Evolutionary conservation across 2,888 invertebrate species (phyloP).

Genomic region (Lithophane socia): DNA sequence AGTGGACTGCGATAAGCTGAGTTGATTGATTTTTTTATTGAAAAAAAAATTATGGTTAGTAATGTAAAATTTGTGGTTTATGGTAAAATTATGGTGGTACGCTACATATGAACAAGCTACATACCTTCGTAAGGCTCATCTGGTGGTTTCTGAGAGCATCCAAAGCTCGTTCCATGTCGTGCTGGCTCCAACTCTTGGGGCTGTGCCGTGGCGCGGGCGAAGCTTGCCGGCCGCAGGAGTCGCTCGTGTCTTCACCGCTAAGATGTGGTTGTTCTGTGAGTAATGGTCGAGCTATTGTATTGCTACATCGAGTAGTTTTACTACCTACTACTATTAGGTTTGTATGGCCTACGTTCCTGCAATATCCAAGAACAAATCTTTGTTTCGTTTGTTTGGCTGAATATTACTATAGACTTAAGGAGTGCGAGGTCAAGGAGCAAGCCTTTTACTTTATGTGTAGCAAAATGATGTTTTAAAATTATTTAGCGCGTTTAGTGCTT

Average conservation of each 20-base stretch:
- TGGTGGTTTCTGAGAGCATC: slow-evolving; percentile 96
- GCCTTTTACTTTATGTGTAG: background rate
- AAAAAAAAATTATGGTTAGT: background rate
- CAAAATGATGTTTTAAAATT: background rate
- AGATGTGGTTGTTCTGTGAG: slow-evolving; percentile 78
- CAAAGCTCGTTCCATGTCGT: slow-evolving; percentile 96
- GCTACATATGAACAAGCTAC: background rate
- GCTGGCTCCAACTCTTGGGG: slow-evolving; percentile 96
- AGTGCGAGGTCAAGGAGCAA: background rate
- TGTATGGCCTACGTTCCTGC: background rate
- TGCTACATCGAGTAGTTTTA: background rate
- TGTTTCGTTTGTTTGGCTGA: background rate
- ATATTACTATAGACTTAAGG: background rate
- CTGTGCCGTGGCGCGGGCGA: slow-evolving; percentile 84
- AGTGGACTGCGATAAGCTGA: no score
- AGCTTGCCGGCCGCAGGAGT: slow-evolving; percentile 76
- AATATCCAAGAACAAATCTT: background rate
- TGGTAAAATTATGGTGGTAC: no score
- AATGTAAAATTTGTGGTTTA: no score
- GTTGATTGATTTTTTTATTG: no score
- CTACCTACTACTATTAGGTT: no score
- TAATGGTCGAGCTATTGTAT: background rate
- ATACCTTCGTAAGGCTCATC: slow-evolving; percentile 96
- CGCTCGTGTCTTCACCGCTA: slow-evolving; percentile 85
- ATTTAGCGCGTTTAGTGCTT: no score